Evolutionary conservation across 2,888 invertebrate genomes (phyloP), one percentile per base, ranked within the genome.

Genomic region (Zeuzera pyrina): DNA sequence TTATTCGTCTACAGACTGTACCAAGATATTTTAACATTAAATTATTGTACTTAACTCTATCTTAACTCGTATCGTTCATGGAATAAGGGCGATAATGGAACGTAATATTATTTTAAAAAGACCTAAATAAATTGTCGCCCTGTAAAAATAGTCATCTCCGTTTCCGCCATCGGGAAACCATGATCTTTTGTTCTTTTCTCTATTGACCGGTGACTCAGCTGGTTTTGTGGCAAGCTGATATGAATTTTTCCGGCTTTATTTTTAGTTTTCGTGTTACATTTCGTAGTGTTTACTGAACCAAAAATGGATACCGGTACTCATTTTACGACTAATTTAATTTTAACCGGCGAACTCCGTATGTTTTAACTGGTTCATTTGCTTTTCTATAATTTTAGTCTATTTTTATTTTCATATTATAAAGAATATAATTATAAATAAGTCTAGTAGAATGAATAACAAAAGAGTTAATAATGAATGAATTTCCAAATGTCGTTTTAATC

Each of bases 121-220:
- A 42, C 48, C 56, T 56, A 56, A 59, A 53, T 45, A 52, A 59
- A 64, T 55, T 57, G 63, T 60, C 63, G 59, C 58, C 53, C 51
- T 49, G 59, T 74, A 77, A 74, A 79, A 78, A 78, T 78, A 79
- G 78, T 64, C 57, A 42, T 45, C 50, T 60, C 59, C 70, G 68
- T 72, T 76, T 79, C 79, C 79, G 79, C 69, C 71, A 72, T 62
- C 54, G 57, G 65, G 57, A 65, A 64, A 68, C 63, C 60, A 52
- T 52, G 57, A 55, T 61, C 67, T 70, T 74, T 73, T 74, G 68
- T 72, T 73, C 57, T 61, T 65, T 58, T 62, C 53, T 36, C 36
- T 40, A 47, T 42, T 45, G 43, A 40, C 43, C 45, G 43, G 43
- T 55, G 55, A 54, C 47, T 62, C 57, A 53, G 51, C 52, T 52